phyloP scores from a whole-genome alignment of 2,797 vertebrate species.

The Triplophysa bombifrons region DNA sequence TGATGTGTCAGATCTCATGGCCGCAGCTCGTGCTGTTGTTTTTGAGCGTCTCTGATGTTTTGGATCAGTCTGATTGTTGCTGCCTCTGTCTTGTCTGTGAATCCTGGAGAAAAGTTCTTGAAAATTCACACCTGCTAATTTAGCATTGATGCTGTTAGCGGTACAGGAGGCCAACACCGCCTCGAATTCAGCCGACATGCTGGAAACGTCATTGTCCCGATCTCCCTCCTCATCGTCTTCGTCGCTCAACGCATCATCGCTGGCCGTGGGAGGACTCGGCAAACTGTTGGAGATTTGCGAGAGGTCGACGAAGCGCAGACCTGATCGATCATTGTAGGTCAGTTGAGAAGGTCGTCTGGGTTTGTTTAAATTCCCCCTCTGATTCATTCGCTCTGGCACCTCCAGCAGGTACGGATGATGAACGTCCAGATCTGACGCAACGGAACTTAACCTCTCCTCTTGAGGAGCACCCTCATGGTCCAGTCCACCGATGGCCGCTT shows the following conservation, averaged over 20 bases:
- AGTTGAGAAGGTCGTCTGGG: conserved; percentile 68
- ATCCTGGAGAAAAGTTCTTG: conserved; percentile 55
- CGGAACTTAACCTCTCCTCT: conserved; percentile 59
- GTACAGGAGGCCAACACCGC: conserved; percentile 60
- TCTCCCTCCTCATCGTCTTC: conserved; percentile 27
- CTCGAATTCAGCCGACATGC: conserved; percentile 50
- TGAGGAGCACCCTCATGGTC: conserved; percentile 58
- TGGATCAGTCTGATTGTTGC: conserved; percentile 27
- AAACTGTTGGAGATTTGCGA: conserved; percentile 74
- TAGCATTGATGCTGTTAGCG: conserved; percentile 52
- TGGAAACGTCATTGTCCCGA: not conserved
- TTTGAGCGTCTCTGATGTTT: conserved; percentile 27
- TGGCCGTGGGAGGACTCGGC: conserved; percentile 71
- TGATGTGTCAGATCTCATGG: conserved; percentile 32
- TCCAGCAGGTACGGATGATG: conserved; percentile 75
- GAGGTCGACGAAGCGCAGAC: conserved; percentile 80
- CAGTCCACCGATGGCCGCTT: conserved; percentile 52
- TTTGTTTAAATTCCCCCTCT: conserved; percentile 51
- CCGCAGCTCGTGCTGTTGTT: conserved; percentile 35
- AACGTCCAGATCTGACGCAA: conserved; percentile 70
- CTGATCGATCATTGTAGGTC: conserved; percentile 74
- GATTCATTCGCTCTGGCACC: conserved; percentile 61
- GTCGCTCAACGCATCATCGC: conserved; percentile 72
- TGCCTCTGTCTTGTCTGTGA: conserved; percentile 47
- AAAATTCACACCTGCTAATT: conserved; percentile 51